Conservation (phyloP, 2,797 vertebrate genomes). For the Monodelphis domestica region DNA sequence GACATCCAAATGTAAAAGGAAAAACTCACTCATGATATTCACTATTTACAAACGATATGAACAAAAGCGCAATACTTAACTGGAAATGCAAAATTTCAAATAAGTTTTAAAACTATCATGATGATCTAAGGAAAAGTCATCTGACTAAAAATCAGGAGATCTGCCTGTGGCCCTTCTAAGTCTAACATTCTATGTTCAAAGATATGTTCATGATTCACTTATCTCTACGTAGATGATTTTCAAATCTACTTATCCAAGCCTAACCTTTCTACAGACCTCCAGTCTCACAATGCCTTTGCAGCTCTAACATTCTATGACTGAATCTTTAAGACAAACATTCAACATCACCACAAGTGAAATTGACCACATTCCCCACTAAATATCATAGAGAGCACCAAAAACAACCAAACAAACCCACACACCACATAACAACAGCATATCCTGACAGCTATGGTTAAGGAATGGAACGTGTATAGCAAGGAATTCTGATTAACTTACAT, state of each 20-base stretch:
- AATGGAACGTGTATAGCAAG: constrained; percentile 39
- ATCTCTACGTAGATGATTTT: too few species aligned
- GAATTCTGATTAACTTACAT: background rate
- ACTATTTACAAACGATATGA: constrained; percentile 36
- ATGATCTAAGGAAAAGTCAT: background rate
- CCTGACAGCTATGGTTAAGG: constrained; percentile 9
- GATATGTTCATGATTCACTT: too few species aligned
- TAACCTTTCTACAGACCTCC: too few species aligned
- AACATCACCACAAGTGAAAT: constrained; percentile 6
- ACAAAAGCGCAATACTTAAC: constrained; percentile 19
- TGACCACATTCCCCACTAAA: constrained; percentile 41
- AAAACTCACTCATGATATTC: constrained; percentile 34
- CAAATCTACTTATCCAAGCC: too few species aligned
- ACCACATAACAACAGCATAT: constrained; percentile 63
- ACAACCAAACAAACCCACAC: constrained; percentile 63
- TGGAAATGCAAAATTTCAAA: constrained; percentile 31
- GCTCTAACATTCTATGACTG: background rate
- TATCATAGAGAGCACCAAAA: constrained; percentile 53
- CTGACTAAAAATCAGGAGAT: background rate
- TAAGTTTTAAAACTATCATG: background rate
- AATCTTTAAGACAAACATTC: background rate
- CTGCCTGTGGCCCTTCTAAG: background rate
- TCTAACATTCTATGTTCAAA: background rate
- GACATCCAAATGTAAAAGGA: constrained; percentile 55
- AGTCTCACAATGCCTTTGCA: too few species aligned